Evolutionary conservation across 2,888 invertebrate genomes (phyloP), one percentile per base, ranked within the genome.

Genomic region (Hypomecis punctinalis): DNA sequence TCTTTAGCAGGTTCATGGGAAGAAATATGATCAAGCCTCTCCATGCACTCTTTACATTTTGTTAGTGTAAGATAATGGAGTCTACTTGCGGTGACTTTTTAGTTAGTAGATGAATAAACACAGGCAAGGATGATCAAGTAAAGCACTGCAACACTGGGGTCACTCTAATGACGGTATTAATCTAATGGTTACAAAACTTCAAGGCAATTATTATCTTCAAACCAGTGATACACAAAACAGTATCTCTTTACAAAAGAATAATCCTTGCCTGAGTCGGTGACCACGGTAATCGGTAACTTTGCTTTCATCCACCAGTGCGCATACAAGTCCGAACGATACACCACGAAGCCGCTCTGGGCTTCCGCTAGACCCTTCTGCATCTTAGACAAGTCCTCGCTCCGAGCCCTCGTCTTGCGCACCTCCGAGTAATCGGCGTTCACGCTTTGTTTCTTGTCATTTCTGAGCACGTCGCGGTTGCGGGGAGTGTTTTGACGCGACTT

Each of bases 231-330:
- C 91, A 91, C 90, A 91, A 90, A 88, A 89, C 89, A 92, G 91
- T 90, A 88, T 90, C 82, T 88, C 91, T 92, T 92, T 91, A 92
- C 92, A 92, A 92, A 91, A 87, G 86, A 94, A 82, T 93, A 86
- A 84, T 95, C 91, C 88, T 95, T 94, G 87, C 94, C 94, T 84
- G 94, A 92, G 92, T 93, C 91, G 89, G 86, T 91, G 92, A 93
- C 91, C 88, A 95, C 94, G 78, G 93, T 93, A 74, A 94, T 94
- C 71, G 96, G 96, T 83, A 97, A 94, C 82, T 96, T 96, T 83
- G 96, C 97, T 94, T 97, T 97, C 93, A 97, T 95, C 97, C 97
- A 97, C 97, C 97, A 97, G 93, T 97, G 97, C 70, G 97, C 97
- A 88, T 97, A 97, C 88, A 97, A 93, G 80, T 97, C 97, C 53